These are phyloP conservation scores for Lithophane socia DNA, from an alignment of 2,888 invertebrate species.

Conservation along the genomic window DNA sequence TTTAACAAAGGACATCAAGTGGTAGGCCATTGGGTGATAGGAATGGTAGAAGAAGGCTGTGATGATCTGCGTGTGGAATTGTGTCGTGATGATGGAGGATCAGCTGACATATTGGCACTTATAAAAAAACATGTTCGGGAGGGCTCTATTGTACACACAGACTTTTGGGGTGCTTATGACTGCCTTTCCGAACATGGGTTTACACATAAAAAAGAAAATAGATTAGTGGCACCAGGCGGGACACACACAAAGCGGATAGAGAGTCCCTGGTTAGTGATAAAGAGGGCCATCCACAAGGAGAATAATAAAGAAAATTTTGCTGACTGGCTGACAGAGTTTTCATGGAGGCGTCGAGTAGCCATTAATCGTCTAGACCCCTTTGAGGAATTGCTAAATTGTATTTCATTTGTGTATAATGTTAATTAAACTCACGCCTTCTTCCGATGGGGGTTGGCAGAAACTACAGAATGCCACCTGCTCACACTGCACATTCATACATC, in stretches of 20 bases:
- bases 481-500: background rate
- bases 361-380: conserved; percentile 8
- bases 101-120: background rate
- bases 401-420: conserved; percentile 2
- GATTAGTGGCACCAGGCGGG: background rate
- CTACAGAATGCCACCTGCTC: background rate
- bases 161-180: conserved; percentile 4
- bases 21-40: conserved; percentile 4
- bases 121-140: conserved; percentile 12
- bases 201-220: conserved; percentile 9
- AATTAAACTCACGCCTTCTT: background rate
- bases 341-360: conserved; percentile 1
- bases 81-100: background rate
- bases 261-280: background rate
- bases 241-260: background rate
- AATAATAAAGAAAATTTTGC: conserved; percentile 1
- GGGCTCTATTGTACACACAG: background rate
- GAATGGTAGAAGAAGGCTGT: background rate
- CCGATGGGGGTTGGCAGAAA: background rate
- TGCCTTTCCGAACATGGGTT: conserved; percentile 8
- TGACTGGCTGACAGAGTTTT: background rate
- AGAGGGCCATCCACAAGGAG: background rate
- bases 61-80: conserved; percentile 5
- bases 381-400: background rate
- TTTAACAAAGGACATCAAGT: conserved; percentile 1